Conservation (phyloP, 2,113 vertebrate genomes). For the Macrotis lagotis region DNA sequence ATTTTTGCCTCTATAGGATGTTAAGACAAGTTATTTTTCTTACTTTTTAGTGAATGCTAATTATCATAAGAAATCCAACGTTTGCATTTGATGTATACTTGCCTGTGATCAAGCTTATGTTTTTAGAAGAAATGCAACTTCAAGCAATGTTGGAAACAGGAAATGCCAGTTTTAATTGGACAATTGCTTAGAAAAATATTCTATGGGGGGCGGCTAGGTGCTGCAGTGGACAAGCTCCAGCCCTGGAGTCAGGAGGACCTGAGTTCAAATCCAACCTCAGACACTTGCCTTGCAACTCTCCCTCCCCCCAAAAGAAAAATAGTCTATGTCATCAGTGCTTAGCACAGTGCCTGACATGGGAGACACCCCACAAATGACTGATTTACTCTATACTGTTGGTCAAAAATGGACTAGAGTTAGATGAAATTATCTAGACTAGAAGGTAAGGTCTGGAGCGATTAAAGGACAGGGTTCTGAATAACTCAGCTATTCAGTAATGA, state of each 20-base stretch:
- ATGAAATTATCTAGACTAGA: not conserved
- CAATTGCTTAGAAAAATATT: not conserved
- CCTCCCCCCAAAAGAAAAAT: too few relatives aligned
- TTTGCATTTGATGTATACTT: not conserved
- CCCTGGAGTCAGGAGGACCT: too few relatives aligned
- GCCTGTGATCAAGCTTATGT: not conserved
- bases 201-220: too few relatives aligned
- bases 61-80: not conserved
- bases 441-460: too few relatives aligned
- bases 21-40: not conserved
- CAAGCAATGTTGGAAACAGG: not conserved
- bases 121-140: not conserved
- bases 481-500: not conserved
- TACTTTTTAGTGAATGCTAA: not conserved
- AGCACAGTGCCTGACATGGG: not conserved
- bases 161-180: not conserved
- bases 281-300: too few relatives aligned
- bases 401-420: not conserved
- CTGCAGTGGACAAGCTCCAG: too few relatives aligned
- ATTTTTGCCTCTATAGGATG: not conserved
- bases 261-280: too few relatives aligned
- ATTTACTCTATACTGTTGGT: too few relatives aligned
- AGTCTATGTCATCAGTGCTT: not conserved
- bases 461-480: not conserved
- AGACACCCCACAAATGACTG: not conserved